Evolutionary conservation across 2,888 invertebrate species (phyloP).

Genomic region (Microctonus hyperodae): DNA sequence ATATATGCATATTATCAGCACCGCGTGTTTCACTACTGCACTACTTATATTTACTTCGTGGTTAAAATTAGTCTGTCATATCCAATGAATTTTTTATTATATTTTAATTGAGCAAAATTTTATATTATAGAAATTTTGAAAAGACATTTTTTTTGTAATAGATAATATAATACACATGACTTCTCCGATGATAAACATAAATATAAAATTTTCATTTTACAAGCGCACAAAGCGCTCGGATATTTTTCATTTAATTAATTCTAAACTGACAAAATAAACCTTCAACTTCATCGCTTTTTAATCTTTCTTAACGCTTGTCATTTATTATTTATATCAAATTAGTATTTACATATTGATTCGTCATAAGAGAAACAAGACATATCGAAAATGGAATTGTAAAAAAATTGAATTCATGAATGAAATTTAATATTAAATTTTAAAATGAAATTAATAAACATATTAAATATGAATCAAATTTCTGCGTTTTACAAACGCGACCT

Average conservation of each 20-base stretch:
- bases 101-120: too few species aligned
- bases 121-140: not conserved
- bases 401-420: not conserved
- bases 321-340: conserved; percentile 11
- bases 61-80: not conserved
- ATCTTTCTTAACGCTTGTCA: conserved; percentile 19
- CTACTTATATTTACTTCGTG: not conserved
- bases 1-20: not conserved
- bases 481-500: conserved; percentile 31
- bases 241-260: conserved; percentile 14
- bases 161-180: not conserved
- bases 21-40: not conserved
- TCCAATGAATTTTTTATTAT: not conserved
- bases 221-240: not conserved
- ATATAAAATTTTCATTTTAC: not conserved
- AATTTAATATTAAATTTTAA: not conserved
- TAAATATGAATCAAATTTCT: conserved; percentile 7
- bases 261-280: not conserved
- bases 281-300: conserved; percentile 2
- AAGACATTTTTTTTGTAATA: not conserved
- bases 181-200: not conserved
- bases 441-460: too few species aligned
- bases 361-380: not conserved
- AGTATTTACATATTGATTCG: not conserved
- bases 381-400: not conserved